These are phyloP conservation scores for Sternarchorhynchus goeldii DNA, from an alignment of 2,797 vertebrate genomes.

Conservation along the genomic window DNA sequence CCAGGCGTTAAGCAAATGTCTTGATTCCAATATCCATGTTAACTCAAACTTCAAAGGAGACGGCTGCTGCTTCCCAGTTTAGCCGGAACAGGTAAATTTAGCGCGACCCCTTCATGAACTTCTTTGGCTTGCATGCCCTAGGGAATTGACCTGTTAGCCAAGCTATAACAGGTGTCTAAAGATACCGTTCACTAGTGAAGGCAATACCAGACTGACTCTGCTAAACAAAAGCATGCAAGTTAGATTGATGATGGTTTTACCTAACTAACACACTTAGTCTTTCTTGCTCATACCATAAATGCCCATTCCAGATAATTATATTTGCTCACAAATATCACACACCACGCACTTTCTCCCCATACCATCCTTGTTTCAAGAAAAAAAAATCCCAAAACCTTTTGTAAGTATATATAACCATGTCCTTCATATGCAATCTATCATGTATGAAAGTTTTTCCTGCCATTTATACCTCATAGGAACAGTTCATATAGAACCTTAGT, in stretches of 20 bases:
- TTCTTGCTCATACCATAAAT: no score
- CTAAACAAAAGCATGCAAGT: not conserved
- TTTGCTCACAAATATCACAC: not conserved
- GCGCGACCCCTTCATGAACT: slow-evolving; percentile 4
- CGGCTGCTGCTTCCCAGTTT: not conserved
- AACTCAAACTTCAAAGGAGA: not conserved
- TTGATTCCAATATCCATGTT: not conserved
- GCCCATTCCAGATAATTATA: not conserved
- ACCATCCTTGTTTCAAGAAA: not conserved
- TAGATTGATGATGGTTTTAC: not conserved
- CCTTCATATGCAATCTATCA: not conserved
- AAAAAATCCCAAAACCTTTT: not conserved
- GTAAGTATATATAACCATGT: not conserved
- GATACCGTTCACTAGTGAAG: not conserved
- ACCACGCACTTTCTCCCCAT: not conserved
- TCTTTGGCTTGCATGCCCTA: not conserved
- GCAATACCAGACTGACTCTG: not conserved
- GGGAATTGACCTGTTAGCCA: no score
- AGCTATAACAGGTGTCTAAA: not conserved
- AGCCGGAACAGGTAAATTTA: slow-evolving; percentile 12
- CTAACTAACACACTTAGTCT: no score
- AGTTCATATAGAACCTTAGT: not conserved
- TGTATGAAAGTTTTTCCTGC: slow-evolving; percentile 43
- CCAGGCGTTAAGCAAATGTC: no score
- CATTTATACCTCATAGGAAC: slow-evolving; percentile 35